Base-by-base conservation (phyloP, 2,888 invertebrate species). In the Dicroscelio sp. region DNA sequence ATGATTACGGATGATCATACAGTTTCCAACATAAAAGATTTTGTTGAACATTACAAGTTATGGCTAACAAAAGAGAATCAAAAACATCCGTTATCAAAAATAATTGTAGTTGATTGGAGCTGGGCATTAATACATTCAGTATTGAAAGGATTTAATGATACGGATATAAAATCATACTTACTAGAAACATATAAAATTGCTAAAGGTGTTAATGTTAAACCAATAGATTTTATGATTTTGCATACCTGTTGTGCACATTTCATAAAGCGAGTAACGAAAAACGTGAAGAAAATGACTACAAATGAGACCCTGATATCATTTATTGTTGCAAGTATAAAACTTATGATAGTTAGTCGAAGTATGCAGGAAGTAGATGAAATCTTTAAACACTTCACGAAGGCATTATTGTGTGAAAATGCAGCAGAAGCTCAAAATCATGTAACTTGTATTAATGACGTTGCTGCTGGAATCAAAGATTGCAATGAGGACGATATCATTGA, bases 1-100 rank as follows among this genome's bases (percentile, higher is more conserved):
- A 82, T 82, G 82, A 82, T 83, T 14, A 83, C 83, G 3, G 25
- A 63, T n/a, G 63, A 75, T 27, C 84, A 84, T 27, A 65, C 63
- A 27, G 8, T 35, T 12, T 4, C 52, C 4, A 71, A 60, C 12
- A 35, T 84, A n/a, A 58, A 73, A 27, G 1, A 23, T 0, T 83
- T 83, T 48, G 3, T 73, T 17, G 31, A 73, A 63, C 20, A 8
- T 27, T 83, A 58, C 12, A 1, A 27, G 25, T 14, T 48, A n/a
- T 83, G 60, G 31, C 23, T 12, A 0, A 52, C 1, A 0, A 20
- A 4, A 14, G 71, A 71, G 30, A 43, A 27, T 25, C 1, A 27
- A 4, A 27, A 30, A 27, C 52, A 25, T 65, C 85, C 65, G 20
- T 27, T 76, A 12, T 25, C 38, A 2, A 67, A 85, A 67, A 55